Evolutionary conservation across 2,888 invertebrate genomes (phyloP), one percentile per base, ranked within the genome.

Genomic region (Cyrtodaria siliqua): DNA sequence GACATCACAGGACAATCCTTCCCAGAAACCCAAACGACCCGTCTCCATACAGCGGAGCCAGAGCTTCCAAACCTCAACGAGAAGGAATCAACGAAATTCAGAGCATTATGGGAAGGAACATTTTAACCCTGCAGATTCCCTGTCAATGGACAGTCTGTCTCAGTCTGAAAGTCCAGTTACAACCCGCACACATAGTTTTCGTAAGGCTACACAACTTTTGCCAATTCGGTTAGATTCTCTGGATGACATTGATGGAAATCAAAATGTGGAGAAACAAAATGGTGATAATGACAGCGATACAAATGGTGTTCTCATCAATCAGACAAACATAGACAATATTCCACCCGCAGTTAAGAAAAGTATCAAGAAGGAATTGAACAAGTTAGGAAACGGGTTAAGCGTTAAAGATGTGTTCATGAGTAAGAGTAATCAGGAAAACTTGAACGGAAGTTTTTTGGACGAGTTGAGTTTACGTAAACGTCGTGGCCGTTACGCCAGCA

Each of bases 171-270:
- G 71, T 4, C 53, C 79, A 16, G 63, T 78, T 16, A 73, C 82
- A 33, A n/a, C n/a, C n/a, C 79, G 91, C 29, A 84, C 87, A 20
- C 69, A 76, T 47, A 90, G 90, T 72, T 91, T 90, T 73, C 82
- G 87, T 16, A 71, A 83, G 20, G 91, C 90, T 4, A 86, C 87
- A 16, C 70, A 81, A 29, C 42, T 86, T 42, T 78, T 87, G 44
- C 89, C 88, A 12, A 73, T 90, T 24, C 70, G 78, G 23, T 87
- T 89, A 24, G 79, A 79, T 59, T 80, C 82, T 38, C 20, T 74
- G 16, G 79, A 67, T 56, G 47, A 55, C n/a, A 16, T 55, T 20
- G 67, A 80, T 55, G 67, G 68, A 29, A 56, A 38, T 52, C 4
- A 29, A 16, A 18, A 18, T 20, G 23, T 20, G 24, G 26, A n/a